Conservation (phyloP, 2,113 vertebrate genomes). For the Gavia stellata region DNA sequence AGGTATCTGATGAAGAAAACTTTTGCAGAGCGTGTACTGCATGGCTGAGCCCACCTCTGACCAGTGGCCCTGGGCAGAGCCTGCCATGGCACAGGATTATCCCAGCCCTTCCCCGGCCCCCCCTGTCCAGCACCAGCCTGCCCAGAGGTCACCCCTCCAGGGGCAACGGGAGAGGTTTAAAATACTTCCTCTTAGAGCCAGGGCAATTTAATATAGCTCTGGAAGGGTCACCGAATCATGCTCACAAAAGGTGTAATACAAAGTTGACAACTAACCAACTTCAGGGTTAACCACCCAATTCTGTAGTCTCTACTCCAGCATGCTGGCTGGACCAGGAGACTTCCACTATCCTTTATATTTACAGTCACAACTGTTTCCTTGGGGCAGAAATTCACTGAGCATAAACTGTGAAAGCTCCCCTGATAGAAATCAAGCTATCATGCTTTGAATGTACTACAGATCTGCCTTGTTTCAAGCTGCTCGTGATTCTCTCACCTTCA, state of each 20-base stretch:
- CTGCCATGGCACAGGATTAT: rapidly evolving
- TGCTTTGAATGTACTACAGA: background rate
- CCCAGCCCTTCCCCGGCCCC: background rate
- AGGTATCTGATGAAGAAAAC: background rate
- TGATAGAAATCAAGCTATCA: background rate
- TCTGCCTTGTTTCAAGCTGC: background rate
- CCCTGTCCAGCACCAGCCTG: background rate
- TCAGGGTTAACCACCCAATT: background rate
- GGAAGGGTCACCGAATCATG: background rate
- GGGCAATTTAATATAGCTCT: background rate
- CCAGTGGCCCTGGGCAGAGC: rapidly evolving
- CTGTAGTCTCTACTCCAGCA: background rate
- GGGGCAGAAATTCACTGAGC: background rate
- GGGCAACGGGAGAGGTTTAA: background rate
- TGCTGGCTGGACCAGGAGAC: background rate
- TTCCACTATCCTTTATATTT: background rate
- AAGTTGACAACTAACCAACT: background rate
- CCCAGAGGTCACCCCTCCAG: too few relatives aligned
- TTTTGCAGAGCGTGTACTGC: background rate
- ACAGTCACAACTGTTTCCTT: background rate
- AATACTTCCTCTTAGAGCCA: background rate
- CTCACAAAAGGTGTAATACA: background rate
- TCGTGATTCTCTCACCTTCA: background rate
- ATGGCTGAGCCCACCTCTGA: background rate
- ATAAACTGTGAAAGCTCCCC: background rate